Evolutionary conservation across 2,113 vertebrate species (phyloP), one percentile per base, ranked within the genome.

Genomic region (Hydrolagus affinis): DNA sequence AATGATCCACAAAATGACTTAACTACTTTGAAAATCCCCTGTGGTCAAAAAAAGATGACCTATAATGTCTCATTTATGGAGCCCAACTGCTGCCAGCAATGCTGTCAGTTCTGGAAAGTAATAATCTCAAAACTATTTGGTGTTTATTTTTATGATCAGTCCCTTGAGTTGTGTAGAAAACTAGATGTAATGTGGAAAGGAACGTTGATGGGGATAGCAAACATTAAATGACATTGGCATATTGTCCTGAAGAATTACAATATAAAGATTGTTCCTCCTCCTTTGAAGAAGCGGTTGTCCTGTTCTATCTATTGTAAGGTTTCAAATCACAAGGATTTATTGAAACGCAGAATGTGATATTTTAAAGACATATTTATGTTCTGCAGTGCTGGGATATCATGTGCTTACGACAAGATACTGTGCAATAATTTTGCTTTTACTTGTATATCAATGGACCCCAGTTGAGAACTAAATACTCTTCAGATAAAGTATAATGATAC

Each of bases 211-310:
- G 28, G 28, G 25, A 83, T 25, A 66, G 32, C 25, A 17, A 83
- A 83, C 78, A 66, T 83, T 83, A 83, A 83, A 83, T 83, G 66
- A 66, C 64, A 66, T 83, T 83, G 8, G 66, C 9, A 64, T 15
- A 9, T 17, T 30, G 60, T 83, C 62, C 32, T 83, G 19, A 19
- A 60, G 44, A 83, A 62, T 28, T 32, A 74, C 25, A 19, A 66
- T 66, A 28, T 32, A 28, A 15, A 66, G 32, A 83, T 83, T 19
- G 28, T 19, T 12, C 32, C 78, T 83, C 30, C 78, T 83, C 30
- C 78, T 83, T 83, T 15, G 66, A 66, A 30, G 78, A 83, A 68
- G 66, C 8, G 66, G 17, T 60, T 30, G 25, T 62, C 78, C 17
- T 32, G 78, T 25, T 66, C 60, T 68, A 30, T 32, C 23, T 9